Evolutionary conservation across 2,888 invertebrate genomes (phyloP).

Genomic region (Mechanitis mazaeus): DNA sequence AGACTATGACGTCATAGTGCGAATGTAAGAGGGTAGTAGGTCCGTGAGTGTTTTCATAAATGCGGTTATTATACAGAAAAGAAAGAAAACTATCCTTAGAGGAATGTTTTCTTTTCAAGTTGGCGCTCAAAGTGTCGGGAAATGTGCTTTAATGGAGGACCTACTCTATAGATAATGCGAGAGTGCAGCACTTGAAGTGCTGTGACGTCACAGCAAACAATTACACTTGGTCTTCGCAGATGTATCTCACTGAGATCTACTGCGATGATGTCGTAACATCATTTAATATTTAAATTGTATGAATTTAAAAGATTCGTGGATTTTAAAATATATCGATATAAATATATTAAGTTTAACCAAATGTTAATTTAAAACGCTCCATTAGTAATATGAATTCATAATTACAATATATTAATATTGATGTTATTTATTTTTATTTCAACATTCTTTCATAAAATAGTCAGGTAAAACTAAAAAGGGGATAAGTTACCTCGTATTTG

Average conservation of each 20-base stretch:
- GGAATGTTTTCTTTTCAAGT: slow-evolving; percentile 21
- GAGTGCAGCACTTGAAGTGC: not conserved
- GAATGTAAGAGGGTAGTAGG: slow-evolving; percentile 12
- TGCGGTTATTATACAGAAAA: slow-evolving; percentile 29
- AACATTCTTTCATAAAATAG: not conserved
- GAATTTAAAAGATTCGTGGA: too few relatives aligned
- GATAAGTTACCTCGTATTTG: slow-evolving; percentile 1
- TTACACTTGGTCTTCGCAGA: not conserved
- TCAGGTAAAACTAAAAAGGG: not conserved
- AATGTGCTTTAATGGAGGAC: slow-evolving; percentile 10
- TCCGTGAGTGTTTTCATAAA: slow-evolving; percentile 25
- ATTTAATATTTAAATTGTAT: too few relatives aligned
- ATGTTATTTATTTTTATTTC: not conserved
- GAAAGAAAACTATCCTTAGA: slow-evolving; percentile 22
- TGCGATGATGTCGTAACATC: too few relatives aligned
- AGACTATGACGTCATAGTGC: slow-evolving; percentile 16
- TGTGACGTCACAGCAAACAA: not conserved
- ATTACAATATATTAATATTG: too few relatives aligned
- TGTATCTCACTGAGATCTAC: too few relatives aligned
- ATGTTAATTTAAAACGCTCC: too few relatives aligned
- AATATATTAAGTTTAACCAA: too few relatives aligned
- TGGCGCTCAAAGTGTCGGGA: slow-evolving; percentile 8
- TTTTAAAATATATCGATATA: too few relatives aligned
- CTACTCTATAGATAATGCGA: slow-evolving; percentile 14
- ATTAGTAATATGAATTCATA: too few relatives aligned